These are phyloP conservation scores for Limosa lapponica DNA, from an alignment of 2,797 vertebrate genomes.

Conservation along the genomic window DNA sequence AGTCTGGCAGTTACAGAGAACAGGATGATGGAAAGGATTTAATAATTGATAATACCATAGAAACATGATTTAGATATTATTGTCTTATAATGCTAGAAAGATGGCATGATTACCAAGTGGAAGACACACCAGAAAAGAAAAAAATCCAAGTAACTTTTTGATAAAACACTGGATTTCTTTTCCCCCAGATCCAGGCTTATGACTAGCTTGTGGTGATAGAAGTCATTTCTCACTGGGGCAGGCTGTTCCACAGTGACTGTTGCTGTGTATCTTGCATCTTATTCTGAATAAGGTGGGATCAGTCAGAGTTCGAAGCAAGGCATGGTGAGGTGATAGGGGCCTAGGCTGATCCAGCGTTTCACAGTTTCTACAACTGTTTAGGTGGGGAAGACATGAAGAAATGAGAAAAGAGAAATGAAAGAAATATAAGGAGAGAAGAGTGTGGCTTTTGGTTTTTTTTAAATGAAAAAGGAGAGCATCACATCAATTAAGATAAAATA, in stretches of 20 bases:
- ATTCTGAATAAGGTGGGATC: neutral
- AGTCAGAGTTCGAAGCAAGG: neutral
- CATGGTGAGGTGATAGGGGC: rapidly evolving
- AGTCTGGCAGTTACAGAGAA: neutral
- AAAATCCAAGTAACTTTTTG: neutral
- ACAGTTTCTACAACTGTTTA: neutral
- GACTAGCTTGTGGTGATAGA: neutral
- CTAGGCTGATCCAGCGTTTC: neutral
- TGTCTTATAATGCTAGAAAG: neutral
- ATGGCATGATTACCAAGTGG: neutral
- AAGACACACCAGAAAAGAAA: neutral
- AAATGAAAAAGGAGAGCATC: neutral
- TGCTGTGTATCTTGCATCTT: neutral
- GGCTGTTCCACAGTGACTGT: neutral
- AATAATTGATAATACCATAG: neutral
- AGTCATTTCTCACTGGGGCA: neutral
- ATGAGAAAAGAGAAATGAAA: neutral
- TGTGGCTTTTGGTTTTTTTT: neutral
- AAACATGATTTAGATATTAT: neutral
- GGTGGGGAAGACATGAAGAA: neutral
- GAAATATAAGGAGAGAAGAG: neutral
- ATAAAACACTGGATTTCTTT: neutral
- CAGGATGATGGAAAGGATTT: neutral
- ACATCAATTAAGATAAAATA: constrained; percentile 3
- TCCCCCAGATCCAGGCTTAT: neutral